A percentile compares a stretch with the other conserved stretches of the same genome.
Evolutionary conservation across 2,113 vertebrate genomes (phyloP).

Genomic region (Phocoena sinus): DNA sequence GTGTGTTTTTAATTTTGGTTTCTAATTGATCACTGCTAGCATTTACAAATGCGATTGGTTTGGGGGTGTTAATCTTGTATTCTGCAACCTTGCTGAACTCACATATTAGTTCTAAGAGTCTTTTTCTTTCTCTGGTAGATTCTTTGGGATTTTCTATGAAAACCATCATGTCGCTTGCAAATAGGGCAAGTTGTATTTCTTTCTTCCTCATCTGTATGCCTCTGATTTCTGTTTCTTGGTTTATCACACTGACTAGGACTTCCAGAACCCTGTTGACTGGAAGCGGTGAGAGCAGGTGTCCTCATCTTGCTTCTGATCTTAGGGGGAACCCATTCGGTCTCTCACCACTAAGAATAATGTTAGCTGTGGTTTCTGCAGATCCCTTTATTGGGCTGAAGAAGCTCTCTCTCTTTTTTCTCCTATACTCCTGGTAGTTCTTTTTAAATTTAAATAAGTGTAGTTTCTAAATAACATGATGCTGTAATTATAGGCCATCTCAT

Average conservation of each 20-base stretch:
- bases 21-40: neutral
- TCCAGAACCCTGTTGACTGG: accelerated
- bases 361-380: neutral
- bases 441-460: neutral
- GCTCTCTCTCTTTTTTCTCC: neutral
- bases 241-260: neutral
- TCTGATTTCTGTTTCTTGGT: neutral
- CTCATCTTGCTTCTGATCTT: neutral
- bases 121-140: neutral
- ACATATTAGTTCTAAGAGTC: neutral
- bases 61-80: neutral
- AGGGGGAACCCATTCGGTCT: no score
- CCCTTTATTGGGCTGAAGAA: neutral
- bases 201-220: neutral
- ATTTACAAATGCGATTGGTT: neutral
- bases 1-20: neutral
- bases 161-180: neutral
- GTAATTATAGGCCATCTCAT: neutral
- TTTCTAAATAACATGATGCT: neutral
- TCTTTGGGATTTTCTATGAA: neutral
- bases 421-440: neutral
- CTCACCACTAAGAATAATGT: neutral
- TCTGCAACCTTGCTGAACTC: neutral
- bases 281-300: no score
- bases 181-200: neutral